These are phyloP conservation scores for Chionis minor DNA, from an alignment of 2,113 vertebrate species.

Conservation along the genomic window DNA sequence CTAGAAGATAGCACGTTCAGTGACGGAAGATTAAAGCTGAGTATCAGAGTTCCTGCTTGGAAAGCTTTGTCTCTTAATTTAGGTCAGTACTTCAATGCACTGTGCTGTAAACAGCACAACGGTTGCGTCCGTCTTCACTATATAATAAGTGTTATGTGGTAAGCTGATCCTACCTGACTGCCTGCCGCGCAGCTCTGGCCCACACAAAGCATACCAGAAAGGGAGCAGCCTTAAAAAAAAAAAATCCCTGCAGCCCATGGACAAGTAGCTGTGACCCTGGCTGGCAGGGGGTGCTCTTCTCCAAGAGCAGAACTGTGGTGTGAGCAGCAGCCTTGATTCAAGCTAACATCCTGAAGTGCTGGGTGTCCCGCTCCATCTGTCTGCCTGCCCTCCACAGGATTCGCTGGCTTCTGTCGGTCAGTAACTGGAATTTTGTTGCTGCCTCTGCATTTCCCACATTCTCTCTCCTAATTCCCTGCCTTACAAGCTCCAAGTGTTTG, in stretches of 20 bases:
- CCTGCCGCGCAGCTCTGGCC: not conserved
- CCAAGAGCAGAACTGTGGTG: not conserved
- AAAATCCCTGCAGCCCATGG: not conserved
- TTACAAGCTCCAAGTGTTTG: not conserved
- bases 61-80: constrained; percentile 12
- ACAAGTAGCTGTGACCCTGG: not conserved
- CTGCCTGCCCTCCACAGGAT: not conserved
- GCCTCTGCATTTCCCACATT: not conserved
- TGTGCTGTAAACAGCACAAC: not conserved
- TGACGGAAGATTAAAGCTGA: not conserved
- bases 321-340: not conserved
- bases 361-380: not conserved
- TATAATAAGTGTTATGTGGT: not conserved
- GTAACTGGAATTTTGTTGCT: not conserved
- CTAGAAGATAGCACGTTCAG: fast-evolving
- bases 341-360: not conserved
- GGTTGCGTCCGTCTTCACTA: not conserved
- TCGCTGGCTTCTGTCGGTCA: fast-evolving
- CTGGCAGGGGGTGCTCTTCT: not conserved
- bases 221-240: not conserved
- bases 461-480: not conserved
- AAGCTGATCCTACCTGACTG: not conserved
- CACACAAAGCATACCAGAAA: not conserved
- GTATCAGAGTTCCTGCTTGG: not conserved
- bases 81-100: not conserved